These are phyloP conservation scores for Molossus alvarezi DNA, from an alignment of 2,797 vertebrate species.

Conservation along the genomic window DNA sequence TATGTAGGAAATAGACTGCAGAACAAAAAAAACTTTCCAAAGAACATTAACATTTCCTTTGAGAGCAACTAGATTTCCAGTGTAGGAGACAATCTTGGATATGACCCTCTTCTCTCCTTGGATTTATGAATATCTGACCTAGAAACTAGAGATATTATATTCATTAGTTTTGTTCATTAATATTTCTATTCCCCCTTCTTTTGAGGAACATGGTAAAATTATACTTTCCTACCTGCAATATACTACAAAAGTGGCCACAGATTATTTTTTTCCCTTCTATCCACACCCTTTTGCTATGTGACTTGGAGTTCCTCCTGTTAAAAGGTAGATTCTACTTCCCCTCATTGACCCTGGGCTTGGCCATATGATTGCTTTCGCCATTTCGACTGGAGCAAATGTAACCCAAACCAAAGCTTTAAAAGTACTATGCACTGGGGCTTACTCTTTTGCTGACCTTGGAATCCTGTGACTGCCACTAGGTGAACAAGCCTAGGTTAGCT, in stretches of 20 bases:
- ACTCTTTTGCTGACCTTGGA: background rate
- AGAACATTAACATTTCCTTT: slow-evolving; percentile 38
- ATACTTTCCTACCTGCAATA: background rate
- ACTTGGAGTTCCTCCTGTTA: background rate
- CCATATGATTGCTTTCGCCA: slow-evolving; percentile 45
- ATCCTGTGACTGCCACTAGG: background rate
- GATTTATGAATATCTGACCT: background rate
- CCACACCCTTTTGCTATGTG: background rate
- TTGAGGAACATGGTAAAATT: background rate
- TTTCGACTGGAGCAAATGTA: background rate
- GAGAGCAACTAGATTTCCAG: slow-evolving; percentile 14
- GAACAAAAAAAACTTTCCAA: slow-evolving; percentile 45
- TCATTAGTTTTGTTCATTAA: slow-evolving; percentile 46
- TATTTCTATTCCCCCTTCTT: slow-evolving; percentile 36
- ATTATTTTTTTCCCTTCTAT: background rate
- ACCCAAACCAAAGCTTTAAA: background rate
- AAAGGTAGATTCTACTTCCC: background rate
- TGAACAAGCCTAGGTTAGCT: background rate
- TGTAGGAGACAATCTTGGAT: slow-evolving; percentile 9
- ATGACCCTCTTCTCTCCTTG: background rate
- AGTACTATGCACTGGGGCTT: background rate
- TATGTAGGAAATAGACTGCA: background rate
- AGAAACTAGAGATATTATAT: slow-evolving; percentile 24
- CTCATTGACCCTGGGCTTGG: background rate
- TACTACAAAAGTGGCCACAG: slow-evolving; percentile 3